phyloP scores from a whole-genome alignment of 1,140 invertebrate genomes.

The Telenomus remus region DNA sequence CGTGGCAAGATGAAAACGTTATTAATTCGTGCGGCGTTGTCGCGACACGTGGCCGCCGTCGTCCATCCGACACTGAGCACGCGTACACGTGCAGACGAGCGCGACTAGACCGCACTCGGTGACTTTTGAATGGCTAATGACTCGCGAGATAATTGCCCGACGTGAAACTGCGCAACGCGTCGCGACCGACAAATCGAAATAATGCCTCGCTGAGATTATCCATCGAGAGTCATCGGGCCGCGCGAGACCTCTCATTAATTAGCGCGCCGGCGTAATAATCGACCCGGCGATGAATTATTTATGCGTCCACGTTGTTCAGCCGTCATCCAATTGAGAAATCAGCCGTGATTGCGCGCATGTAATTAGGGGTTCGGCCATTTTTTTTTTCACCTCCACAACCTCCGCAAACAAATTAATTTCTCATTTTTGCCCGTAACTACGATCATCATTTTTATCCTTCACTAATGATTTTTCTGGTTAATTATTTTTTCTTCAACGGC shows the following conservation, averaged over 20 bases:
- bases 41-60: constrained; percentile 6
- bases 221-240: constrained; percentile 42
- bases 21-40: neutral
- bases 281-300: constrained; percentile 37
- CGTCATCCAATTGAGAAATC: constrained; percentile 34
- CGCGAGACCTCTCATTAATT: constrained; percentile 50
- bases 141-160: constrained; percentile 42
- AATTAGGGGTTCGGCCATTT: neutral
- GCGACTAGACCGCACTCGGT: constrained; percentile 1
- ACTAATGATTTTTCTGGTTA: too few species aligned
- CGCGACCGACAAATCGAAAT: constrained; percentile 47
- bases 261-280: constrained; percentile 40
- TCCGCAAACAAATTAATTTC: neutral
- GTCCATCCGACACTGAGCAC: constrained; percentile 23
- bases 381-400: too few species aligned
- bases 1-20: constrained; percentile 19
- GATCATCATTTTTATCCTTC: too few species aligned
- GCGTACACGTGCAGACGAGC: constrained; percentile 24
- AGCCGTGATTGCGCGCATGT: neutral
- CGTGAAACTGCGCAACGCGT: constrained; percentile 33
- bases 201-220: constrained; percentile 36
- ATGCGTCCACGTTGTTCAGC: constrained; percentile 21
- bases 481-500: too few species aligned
- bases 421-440: neutral
- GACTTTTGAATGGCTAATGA: constrained; percentile 43